A percentile compares a stretch with the other conserved stretches of the same genome.
These are phyloP conservation scores for Troides oblongomaculatus DNA, from an alignment of 2,888 invertebrate species.

Conservation along the genomic window DNA sequence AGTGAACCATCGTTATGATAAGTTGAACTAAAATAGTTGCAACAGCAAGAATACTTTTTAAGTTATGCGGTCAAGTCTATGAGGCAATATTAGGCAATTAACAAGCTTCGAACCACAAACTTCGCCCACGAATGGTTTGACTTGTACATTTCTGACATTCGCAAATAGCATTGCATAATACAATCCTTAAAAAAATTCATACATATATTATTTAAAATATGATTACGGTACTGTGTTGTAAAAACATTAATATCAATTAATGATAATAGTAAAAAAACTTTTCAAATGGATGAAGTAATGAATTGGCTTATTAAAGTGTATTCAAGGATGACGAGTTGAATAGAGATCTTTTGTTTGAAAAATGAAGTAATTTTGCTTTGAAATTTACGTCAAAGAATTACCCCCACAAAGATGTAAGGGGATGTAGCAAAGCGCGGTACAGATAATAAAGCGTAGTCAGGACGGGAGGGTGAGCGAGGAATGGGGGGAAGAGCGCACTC, in stretches of 20 bases:
- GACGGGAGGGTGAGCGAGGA: conserved; percentile 34
- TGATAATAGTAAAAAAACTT: neutral
- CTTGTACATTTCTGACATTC: neutral
- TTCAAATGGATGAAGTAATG: neutral
- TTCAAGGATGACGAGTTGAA: neutral
- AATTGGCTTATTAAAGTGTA: neutral
- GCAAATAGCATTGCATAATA: neutral
- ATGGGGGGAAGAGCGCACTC: conserved; percentile 35
- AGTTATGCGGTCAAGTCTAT: conserved; percentile 22
- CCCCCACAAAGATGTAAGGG: conserved; percentile 50
- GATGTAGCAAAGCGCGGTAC: conserved; percentile 32
- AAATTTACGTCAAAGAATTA: conserved; percentile 37
- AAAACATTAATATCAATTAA: neutral
- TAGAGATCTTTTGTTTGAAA: conserved; percentile 6
- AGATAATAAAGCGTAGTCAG: conserved; percentile 39
- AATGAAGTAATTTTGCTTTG: conserved; percentile 24
- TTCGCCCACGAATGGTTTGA: conserved; percentile 7
- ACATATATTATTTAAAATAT: no score
- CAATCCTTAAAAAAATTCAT: neutral
- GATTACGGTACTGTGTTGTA: neutral
- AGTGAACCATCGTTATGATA: neutral
- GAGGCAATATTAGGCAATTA: conserved; percentile 18
- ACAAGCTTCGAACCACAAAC: conserved; percentile 9
- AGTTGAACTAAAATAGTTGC: conserved; percentile 14
- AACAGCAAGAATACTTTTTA: conserved; percentile 4